Evolutionary conservation across 2,113 vertebrate genomes (phyloP).

Genomic region (Myocastor coypus): DNA sequence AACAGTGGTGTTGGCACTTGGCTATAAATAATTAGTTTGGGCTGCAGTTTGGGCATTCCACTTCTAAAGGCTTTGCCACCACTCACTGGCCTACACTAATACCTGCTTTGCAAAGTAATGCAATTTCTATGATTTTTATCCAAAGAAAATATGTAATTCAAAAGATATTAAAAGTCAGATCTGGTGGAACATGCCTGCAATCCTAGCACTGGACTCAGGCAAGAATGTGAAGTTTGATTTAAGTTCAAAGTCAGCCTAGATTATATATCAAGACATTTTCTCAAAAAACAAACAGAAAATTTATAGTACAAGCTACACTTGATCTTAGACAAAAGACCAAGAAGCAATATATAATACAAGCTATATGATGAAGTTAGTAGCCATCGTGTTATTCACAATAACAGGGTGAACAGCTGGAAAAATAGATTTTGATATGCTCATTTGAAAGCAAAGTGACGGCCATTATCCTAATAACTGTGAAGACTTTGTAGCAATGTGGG

Average conservation of each 20-base stretch:
- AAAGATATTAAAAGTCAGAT: neutral
- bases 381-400: neutral
- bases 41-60: no score
- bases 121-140: neutral
- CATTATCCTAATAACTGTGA: neutral
- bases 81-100: neutral
- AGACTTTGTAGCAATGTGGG: neutral
- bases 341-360: no score
- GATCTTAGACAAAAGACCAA: no score
- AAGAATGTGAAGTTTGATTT: neutral
- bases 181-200: no score
- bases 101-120: neutral
- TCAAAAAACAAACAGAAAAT: neutral
- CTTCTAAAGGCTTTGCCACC: neutral
- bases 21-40: no score
- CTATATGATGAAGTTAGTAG: neutral
- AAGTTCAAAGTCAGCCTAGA: neutral
- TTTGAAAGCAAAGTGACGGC: neutral
- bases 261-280: neutral
- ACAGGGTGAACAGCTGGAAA: neutral
- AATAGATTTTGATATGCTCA: neutral
- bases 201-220: neutral
- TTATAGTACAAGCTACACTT: no score
- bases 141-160: slow-evolving; percentile 15
- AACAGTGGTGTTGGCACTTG: no score